Conservation (phyloP, 2,797 vertebrate genomes). For the Enteromius unitaeniatus region DNA sequence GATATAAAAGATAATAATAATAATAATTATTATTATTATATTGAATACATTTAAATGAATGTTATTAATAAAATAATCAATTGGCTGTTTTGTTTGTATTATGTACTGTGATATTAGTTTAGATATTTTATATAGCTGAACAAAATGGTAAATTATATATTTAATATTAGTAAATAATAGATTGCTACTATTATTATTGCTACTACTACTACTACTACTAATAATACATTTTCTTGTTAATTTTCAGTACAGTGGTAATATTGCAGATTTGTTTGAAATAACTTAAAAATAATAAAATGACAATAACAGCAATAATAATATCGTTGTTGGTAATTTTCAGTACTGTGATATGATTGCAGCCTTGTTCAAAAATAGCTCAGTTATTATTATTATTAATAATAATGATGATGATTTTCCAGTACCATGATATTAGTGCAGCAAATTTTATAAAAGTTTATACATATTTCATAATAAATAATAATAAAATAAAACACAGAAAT, state of each 20-base stretch:
- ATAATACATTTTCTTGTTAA: neutral
- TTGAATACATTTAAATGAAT: too few species aligned
- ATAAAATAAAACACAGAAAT: neutral
- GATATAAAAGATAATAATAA: too few species aligned
- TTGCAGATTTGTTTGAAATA: neutral
- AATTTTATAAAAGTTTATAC: neutral
- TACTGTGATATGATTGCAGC: neutral
- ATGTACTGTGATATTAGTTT: neutral
- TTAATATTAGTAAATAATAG: neutral
- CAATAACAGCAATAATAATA: neutral
- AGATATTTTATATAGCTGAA: neutral
- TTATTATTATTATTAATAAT: neutral
- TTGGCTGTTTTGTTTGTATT: neutral
- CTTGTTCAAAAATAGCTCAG: neutral
- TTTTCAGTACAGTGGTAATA: neutral
- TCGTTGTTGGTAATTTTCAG: neutral
- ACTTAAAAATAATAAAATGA: neutral
- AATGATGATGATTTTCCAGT: neutral
- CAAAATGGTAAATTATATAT: neutral
- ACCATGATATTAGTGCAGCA: neutral
- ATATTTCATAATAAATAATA: neutral
- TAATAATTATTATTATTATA: too few species aligned
- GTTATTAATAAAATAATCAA: too few species aligned
- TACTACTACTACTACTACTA: neutral
- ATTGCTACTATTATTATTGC: neutral